These are phyloP conservation scores for Numida meleagris DNA, from an alignment of 2,113 vertebrate species.

Conservation along the genomic window DNA sequence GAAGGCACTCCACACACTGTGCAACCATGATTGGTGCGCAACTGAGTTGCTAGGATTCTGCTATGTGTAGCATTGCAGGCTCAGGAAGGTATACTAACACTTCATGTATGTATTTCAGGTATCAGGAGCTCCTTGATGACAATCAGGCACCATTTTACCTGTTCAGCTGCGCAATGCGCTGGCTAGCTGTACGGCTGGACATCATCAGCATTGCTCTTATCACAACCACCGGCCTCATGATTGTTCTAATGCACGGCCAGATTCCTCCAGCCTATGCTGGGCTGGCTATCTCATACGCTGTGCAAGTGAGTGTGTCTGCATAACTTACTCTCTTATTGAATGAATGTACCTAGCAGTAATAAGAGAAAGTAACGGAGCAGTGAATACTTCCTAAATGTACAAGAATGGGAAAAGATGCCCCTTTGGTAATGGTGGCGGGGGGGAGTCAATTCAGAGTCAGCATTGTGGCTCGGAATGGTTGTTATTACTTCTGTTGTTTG, in stretches of 20 bases:
- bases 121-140: constrained; percentile 89
- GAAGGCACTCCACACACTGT: neutral
- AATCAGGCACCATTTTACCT: constrained; percentile 91
- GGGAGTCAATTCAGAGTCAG: neutral
- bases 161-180: constrained; percentile 93
- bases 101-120: constrained; percentile 73
- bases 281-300: constrained; percentile 90
- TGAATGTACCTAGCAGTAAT: neutral
- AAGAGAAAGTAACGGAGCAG: neutral
- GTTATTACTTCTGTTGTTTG: neutral
- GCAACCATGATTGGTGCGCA: neutral
- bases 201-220: constrained; percentile 92
- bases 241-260: constrained; percentile 91
- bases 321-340: neutral
- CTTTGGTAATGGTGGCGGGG: neutral
- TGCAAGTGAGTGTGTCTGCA: constrained; percentile 79
- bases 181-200: constrained; percentile 91
- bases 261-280: constrained; percentile 91
- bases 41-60: neutral
- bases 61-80: neutral
- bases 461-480: fast-evolving
- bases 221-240: constrained; percentile 89
- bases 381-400: neutral
- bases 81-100: neutral
- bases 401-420: neutral